A percentile compares a stretch with the other conserved stretches of the same genome.
These are phyloP conservation scores for Mylabris sibirica DNA, from an alignment of 2,888 invertebrate species.

Conservation along the genomic window DNA sequence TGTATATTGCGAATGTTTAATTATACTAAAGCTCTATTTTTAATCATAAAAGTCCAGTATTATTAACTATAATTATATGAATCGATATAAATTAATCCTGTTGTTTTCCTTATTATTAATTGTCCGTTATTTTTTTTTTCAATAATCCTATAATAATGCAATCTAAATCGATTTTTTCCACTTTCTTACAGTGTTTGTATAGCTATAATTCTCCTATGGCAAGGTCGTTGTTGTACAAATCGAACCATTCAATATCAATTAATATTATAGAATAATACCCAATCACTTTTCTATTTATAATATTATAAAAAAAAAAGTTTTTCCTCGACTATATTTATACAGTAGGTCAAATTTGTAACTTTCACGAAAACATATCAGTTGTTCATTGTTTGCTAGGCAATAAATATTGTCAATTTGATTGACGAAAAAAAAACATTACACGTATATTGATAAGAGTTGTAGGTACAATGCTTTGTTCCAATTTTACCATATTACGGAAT, in stretches of 20 bases:
- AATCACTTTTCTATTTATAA: neutral
- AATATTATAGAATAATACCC: neutral
- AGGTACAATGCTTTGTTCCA: no score
- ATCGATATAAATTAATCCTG: neutral
- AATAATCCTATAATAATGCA: neutral
- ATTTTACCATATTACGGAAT: no score
- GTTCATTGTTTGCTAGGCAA: neutral
- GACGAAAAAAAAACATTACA: neutral
- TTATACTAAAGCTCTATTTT: neutral
- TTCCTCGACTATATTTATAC: neutral
- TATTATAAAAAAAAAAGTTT: neutral
- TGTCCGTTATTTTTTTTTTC: neutral
- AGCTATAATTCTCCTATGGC: neutral
- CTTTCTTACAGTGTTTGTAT: neutral
- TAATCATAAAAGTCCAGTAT: neutral
- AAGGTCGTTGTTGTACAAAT: neutral
- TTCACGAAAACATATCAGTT: neutral
- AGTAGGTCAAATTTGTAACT: neutral
- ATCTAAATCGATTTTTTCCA: constrained; percentile 10
- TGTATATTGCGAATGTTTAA: neutral
- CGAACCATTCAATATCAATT: neutral
- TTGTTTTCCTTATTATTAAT: neutral
- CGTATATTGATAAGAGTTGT: no score
- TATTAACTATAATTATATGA: neutral
- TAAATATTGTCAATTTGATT: neutral